Evolutionary conservation across 1,140 invertebrate genomes (phyloP), one percentile per base, ranked within the genome.

Genomic region (Heliothis subflexa): DNA sequence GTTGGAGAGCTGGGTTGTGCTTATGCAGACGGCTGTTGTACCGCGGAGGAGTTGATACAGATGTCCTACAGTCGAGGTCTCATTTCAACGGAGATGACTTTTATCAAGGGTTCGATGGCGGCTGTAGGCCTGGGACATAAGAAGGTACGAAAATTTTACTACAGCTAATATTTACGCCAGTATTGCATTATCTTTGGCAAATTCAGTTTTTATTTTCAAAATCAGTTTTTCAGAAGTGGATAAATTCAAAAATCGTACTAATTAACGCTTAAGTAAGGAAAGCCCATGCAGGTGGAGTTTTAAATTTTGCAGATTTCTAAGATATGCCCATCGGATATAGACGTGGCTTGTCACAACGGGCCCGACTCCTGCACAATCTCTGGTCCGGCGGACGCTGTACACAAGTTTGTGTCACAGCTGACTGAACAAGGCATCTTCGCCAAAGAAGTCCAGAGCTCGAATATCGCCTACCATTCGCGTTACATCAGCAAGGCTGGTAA

Each of bases 341-440:
- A 96, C 52, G 95, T 97, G 1, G 97, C 97, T 25, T 98, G 97
- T 89, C 96, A 97, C 86, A 98, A 98, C 89, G 94, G 96, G 12
- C 90, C 95, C 13, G 96, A 97, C 77, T 97, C 96, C 54, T 96
- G 97, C 2, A 97, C 97, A 0, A 95, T 98, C 16, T 97, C 97
- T 18, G 97, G 97, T 16, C 96, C 96, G 2, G 94, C 92, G 47
- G 96, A 96, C 33, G 92, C 93, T 2, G 95, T 97, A 78, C 89
- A 91, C 54, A 87, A 91, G 49, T 97, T 97, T 86, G 95, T 97
- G 0, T 94, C 94, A 49, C 85, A 96, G 78, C 84, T 97, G n/a
- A 94, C 96, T 89, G 93, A 92, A 0, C 95, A 97, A 78, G 95
- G 96, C 3, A 95, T 98, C 9, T 98, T 98, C 90, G 97, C 96